Conservation (phyloP, 2,113 vertebrate species). For the Passer domesticus region DNA sequence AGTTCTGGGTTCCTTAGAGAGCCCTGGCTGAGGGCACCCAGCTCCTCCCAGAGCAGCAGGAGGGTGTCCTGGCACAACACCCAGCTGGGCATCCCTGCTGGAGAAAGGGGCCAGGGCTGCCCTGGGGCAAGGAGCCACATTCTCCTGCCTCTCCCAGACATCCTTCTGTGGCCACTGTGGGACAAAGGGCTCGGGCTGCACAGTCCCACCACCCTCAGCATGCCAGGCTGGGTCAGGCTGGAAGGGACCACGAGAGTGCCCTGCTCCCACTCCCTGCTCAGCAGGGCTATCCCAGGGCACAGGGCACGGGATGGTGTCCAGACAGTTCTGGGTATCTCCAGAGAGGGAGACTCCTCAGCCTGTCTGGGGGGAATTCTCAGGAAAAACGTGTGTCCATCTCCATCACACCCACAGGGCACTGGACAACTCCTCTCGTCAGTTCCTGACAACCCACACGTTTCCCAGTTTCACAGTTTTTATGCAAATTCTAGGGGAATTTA, state of each 20-base stretch:
- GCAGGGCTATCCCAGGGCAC: background rate
- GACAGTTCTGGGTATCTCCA: background rate
- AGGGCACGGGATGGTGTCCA: background rate
- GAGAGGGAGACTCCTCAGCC: background rate
- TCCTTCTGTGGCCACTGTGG: background rate
- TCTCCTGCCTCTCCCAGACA: background rate
- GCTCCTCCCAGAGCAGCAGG: background rate
- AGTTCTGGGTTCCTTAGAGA: background rate
- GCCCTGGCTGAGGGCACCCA: background rate
- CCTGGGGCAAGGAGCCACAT: no score
- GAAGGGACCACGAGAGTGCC: background rate
- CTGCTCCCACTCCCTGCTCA: background rate
- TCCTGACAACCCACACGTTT: accelerated
- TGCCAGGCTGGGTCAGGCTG: background rate
- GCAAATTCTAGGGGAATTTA: background rate
- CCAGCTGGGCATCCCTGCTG: background rate
- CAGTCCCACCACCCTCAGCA: background rate
- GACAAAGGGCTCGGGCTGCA: background rate
- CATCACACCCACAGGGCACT: accelerated
- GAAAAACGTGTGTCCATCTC: background rate
- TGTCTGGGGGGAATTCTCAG: background rate
- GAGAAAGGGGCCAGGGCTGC: background rate
- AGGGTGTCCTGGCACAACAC: background rate
- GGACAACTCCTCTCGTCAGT: background rate
- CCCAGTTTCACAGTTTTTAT: background rate